phyloP scores from a whole-genome alignment of 2,113 vertebrate genomes.

The Sylvilagus bachmani region DNA sequence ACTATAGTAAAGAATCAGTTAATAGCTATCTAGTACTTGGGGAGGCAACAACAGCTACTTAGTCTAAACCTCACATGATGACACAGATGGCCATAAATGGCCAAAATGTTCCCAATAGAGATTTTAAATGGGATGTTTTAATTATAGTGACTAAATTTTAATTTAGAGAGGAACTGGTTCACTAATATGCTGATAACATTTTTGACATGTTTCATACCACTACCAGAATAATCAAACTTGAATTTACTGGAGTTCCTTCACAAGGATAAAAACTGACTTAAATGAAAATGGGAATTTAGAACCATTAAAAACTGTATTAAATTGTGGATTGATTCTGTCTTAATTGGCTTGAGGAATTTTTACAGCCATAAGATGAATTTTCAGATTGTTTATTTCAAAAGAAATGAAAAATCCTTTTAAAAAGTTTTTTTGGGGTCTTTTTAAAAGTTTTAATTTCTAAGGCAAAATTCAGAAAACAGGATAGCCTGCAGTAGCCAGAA shows the following conservation, averaged over 20 bases:
- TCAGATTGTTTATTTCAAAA: slow-evolving; percentile 47
- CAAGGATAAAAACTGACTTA: slow-evolving; percentile 44
- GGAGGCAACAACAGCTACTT: slow-evolving; percentile 2
- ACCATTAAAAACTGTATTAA: slow-evolving; percentile 39
- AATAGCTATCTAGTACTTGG: not conserved
- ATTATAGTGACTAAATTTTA: slow-evolving; percentile 29
- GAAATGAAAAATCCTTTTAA: slow-evolving; percentile 54
- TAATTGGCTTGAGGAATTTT: slow-evolving; percentile 53
- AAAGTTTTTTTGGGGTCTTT: not conserved
- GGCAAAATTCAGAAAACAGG: slow-evolving; percentile 41
- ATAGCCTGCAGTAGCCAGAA: not conserved
- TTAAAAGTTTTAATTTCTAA: slow-evolving; percentile 27
- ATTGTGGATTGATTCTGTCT: slow-evolving; percentile 31
- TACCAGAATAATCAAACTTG: slow-evolving; percentile 33
- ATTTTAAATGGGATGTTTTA: slow-evolving; percentile 58
- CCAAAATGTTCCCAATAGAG: slow-evolving; percentile 49
- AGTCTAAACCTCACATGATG: slow-evolving; percentile 40
- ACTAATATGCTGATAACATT: slow-evolving; percentile 46
- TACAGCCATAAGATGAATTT: slow-evolving; percentile 50
- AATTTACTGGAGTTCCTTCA: slow-evolving; percentile 41
- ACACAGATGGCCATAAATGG: not conserved
- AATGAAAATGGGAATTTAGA: slow-evolving; percentile 49
- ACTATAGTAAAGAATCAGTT: slow-evolving; percentile 47
- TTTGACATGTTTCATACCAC: slow-evolving; percentile 15
- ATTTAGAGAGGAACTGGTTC: slow-evolving; percentile 55